phyloP scores from a whole-genome alignment of 2,113 vertebrate genomes.

The Typhlomys cinereus region DNA sequence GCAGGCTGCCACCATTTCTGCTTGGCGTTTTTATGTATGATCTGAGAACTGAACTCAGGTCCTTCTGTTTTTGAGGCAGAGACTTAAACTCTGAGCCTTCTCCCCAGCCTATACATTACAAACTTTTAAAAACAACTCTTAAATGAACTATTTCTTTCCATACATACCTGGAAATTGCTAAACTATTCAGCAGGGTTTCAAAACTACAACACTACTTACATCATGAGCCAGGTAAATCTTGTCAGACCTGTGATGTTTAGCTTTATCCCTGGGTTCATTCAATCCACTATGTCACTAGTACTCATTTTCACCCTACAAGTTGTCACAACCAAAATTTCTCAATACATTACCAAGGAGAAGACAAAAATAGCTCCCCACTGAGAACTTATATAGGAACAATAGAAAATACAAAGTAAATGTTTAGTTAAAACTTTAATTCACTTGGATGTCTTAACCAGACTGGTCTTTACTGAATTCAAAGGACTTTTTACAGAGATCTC shows the following conservation, averaged over 20 bases:
- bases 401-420: background rate
- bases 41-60: too few relatives aligned
- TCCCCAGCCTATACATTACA: too few relatives aligned
- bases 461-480: slow-evolving; percentile 7
- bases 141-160: slow-evolving; percentile 23
- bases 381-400: background rate
- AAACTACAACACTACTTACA: background rate
- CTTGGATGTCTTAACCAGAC: too few relatives aligned
- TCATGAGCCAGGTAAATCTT: background rate
- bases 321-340: background rate
- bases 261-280: background rate
- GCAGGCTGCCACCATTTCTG: too few relatives aligned
- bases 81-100: too few relatives aligned
- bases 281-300: slow-evolving; percentile 25
- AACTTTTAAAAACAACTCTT: too few relatives aligned
- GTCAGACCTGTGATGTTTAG: background rate
- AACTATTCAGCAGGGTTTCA: slow-evolving; percentile 1
- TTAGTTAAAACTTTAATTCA: slow-evolving; percentile 19
- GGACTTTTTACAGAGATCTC: background rate
- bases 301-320: background rate
- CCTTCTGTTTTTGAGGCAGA: too few relatives aligned
- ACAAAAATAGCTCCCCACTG: background rate
- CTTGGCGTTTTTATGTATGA: too few relatives aligned
- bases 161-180: background rate
- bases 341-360: background rate